Evolutionary conservation across 1,140 invertebrate genomes (phyloP).

Genomic region (Papilio xuthus): DNA sequence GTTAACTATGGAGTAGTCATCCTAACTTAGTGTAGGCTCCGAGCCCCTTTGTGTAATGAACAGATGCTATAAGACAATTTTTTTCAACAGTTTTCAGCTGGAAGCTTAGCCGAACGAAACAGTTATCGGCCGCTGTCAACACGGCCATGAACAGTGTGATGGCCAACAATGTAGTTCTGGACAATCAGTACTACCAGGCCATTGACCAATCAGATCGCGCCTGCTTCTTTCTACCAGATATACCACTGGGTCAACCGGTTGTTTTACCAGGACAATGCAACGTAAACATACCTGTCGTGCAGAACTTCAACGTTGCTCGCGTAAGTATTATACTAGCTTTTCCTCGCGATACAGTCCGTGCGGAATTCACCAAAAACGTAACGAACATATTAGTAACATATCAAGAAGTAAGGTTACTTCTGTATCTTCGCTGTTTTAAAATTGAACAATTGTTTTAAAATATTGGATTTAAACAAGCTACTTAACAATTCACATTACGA

Average conservation of each 20-base stretch:
- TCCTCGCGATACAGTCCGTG: not conserved
- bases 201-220: slow-evolving; percentile 47
- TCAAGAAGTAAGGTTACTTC: no score
- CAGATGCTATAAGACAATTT: not conserved
- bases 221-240: slow-evolving; percentile 55
- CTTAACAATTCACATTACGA: no score
- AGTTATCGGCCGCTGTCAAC: slow-evolving; percentile 42
- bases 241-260: slow-evolving; percentile 34
- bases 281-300: slow-evolving; percentile 44
- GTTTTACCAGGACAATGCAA: slow-evolving; percentile 56
- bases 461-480: no score
- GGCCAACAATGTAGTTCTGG: slow-evolving; percentile 45
- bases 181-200: slow-evolving; percentile 43
- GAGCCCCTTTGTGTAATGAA: no score
- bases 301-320: slow-evolving; percentile 44
- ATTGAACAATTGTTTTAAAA: no score
- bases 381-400: no score
- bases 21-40: no score
- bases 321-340: slow-evolving; percentile 44
- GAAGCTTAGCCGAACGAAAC: slow-evolving; percentile 49
- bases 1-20: no score
- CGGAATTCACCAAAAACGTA: no score
- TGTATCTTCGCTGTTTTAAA: no score
- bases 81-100: slow-evolving; percentile 57
- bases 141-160: slow-evolving; percentile 44